A percentile compares a stretch with the other conserved stretches of the same genome.
phyloP scores from a whole-genome alignment of 2,113 vertebrate genomes.

The Ptilonorhynchus violaceus region DNA sequence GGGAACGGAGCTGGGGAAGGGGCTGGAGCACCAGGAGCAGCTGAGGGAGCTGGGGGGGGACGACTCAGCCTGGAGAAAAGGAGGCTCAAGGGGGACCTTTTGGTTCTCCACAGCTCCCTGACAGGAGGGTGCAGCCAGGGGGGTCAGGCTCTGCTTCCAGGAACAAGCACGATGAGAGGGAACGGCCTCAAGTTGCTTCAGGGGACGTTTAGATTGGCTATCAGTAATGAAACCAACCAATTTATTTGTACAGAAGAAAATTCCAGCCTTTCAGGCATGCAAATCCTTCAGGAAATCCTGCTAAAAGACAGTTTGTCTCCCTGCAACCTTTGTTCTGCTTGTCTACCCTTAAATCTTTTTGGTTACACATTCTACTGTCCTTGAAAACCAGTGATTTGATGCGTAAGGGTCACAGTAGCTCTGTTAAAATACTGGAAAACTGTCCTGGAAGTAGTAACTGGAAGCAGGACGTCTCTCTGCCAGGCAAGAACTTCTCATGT shows the following conservation, averaged over 20 bases:
- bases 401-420: not conserved
- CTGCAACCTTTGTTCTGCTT: not conserved
- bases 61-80: not conserved
- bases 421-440: not conserved
- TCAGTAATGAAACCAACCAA: not conserved
- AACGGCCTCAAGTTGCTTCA: not conserved
- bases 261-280: not conserved
- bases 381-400: not conserved
- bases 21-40: fast-evolving
- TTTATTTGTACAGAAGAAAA: not conserved
- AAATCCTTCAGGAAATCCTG: not conserved
- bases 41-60: not conserved
- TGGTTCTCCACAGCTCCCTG: not conserved
- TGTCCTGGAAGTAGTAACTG: not conserved
- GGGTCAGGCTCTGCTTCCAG: not conserved
- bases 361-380: not conserved
- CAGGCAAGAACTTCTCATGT: not conserved
- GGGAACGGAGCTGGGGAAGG: not conserved
- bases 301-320: not conserved
- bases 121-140: not conserved
- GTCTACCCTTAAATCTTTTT: not conserved
- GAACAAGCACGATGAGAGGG: not conserved
- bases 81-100: not conserved
- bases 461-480: not conserved
- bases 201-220: not conserved